phyloP scores from a whole-genome alignment of 1,140 invertebrate genomes.

The Ips nitidus region DNA sequence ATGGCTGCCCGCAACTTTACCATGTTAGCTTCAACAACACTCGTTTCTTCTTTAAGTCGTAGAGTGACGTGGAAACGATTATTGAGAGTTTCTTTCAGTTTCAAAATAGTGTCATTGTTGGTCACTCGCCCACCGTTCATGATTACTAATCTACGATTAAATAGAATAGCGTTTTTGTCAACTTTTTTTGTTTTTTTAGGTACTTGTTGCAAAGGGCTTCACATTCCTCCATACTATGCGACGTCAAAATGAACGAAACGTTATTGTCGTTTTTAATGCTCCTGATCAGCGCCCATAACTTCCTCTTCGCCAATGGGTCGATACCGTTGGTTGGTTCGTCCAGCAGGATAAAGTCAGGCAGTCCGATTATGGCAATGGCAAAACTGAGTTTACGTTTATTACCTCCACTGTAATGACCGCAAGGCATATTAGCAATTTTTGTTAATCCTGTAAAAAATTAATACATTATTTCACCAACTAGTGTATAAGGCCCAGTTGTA shows the following conservation, averaged over 20 bases:
- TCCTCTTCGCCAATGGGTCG: conserved; percentile 66
- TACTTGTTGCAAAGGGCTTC: conserved; percentile 69
- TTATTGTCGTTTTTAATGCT: conserved; percentile 55
- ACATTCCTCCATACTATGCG: conserved; percentile 85
- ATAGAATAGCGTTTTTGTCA: no score
- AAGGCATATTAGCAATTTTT: conserved; percentile 53
- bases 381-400: conserved; percentile 83
- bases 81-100: no score
- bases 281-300: conserved; percentile 63
- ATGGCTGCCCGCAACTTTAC: no score
- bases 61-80: no score
- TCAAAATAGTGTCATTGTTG: no score
- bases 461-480: not conserved
- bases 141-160: no score
- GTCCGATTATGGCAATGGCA: conserved; percentile 78
- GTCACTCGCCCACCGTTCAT: no score
- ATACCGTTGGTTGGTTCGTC: conserved; percentile 72
- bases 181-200: not conserved
- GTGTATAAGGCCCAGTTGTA: not conserved
- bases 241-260: conserved; percentile 60
- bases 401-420: conserved; percentile 69
- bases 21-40: no score
- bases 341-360: conserved; percentile 73
- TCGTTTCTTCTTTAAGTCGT: no score
- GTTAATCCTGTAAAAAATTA: conserved; percentile 37